Conservation (phyloP, 2,113 vertebrate genomes). For the Oreochromis spilurus region DNA sequence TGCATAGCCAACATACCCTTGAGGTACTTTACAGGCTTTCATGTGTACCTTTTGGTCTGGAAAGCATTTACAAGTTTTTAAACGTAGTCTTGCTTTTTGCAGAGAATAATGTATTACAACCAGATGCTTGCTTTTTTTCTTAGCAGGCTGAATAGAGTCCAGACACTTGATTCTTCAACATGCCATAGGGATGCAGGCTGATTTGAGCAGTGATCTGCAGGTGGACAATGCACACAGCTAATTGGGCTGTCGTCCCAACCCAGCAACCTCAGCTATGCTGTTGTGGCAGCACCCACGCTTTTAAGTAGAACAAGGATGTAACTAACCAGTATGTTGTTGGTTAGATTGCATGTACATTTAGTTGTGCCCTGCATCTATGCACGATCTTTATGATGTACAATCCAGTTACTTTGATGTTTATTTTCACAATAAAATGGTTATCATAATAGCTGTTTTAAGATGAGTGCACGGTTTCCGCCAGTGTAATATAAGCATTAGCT, state of each 20-base stretch:
- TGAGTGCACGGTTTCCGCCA: background rate
- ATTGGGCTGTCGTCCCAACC: background rate
- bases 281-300: background rate
- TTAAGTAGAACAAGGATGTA: background rate
- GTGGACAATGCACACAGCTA: background rate
- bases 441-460: background rate
- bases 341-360: background rate
- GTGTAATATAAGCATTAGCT: background rate
- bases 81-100: constrained; percentile 4
- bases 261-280: background rate
- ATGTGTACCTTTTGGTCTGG: constrained; percentile 37
- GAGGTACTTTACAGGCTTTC: constrained; percentile 25
- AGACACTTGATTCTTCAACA: constrained; percentile 49
- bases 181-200: background rate
- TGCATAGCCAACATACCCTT: background rate
- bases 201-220: background rate
- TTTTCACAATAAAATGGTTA: background rate
- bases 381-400: background rate
- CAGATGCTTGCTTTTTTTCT: constrained; percentile 32
- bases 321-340: background rate
- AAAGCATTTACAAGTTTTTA: constrained; percentile 35
- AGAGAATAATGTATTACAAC: constrained; percentile 46
- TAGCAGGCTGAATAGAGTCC: constrained; percentile 6
- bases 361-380: background rate
- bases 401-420: background rate